Base-by-base conservation (phyloP, 2,797 vertebrate genomes). In the Diceros bicornis region DNA sequence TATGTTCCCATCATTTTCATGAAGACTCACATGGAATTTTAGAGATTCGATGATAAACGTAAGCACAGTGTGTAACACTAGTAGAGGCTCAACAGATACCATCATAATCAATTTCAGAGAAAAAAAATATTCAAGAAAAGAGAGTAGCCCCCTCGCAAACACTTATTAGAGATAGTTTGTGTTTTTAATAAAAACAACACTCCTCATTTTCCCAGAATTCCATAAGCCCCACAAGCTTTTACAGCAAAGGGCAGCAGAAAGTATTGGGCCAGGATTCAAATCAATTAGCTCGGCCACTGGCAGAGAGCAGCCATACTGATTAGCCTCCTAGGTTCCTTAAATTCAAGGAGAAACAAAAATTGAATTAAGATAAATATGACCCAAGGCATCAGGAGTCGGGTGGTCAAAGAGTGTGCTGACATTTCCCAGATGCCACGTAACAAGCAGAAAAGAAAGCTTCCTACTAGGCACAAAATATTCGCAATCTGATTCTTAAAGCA, bases 201-300 rank as follows among this genome's bases (percentile, higher is more conserved):
- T 62, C 69, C 29, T 59, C 29, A 55, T 72, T 75, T 83, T 75
- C 94, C 93, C 96, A 81, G 91, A 89, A 94, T 94, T 71, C 78
- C 82, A 13, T 18, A 92, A 84, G 77, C 77, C 89, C 79, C 72
- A 55, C 50, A 77, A 82, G 93, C 34, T 92, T 93, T 77, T 64
- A 84, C 82, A 47, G 69, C 84, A 81, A 90, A 89, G 69, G 78
- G 69, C 89, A 85, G 72, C 85, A 71, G 20, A 81, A 94, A 97
- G 82, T 95, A 83, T 12, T 96, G 93, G 97, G 94, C 95, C 77
- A 37, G 47, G 62, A 97, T 92, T 92, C 90, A 89, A 96, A 69
- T 88, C 94, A 34, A 91, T 95, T 82, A 95, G 85, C 94, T 95
- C 94, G 77, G 90, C 72, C 77, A 69, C 87, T 55, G 74, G 96